Evolutionary conservation across 2,888 invertebrate genomes (phyloP).

Genomic region (Apodemia mormo): DNA sequence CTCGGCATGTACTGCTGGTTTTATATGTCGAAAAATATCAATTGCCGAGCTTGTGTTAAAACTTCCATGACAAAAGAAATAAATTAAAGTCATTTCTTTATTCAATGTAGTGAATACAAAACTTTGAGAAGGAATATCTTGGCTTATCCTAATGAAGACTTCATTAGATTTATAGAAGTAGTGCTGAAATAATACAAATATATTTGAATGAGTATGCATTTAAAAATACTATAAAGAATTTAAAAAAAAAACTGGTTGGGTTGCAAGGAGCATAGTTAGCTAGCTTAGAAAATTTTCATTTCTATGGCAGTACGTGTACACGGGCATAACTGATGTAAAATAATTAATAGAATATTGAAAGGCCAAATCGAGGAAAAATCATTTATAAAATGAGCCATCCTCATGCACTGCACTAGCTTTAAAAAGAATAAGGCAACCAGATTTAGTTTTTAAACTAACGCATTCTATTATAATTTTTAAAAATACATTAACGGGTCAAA

Average conservation of each 20-base stretch:
- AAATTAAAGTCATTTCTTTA: not conserved
- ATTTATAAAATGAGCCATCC: not conserved
- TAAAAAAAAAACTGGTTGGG: too few relatives aligned
- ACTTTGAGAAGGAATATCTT: not conserved
- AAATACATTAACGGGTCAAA: too few relatives aligned
- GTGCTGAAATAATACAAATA: not conserved
- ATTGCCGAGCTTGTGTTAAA: not conserved
- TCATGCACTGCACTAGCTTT: not conserved
- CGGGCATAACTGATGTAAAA: not conserved
- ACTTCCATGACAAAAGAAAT: not conserved
- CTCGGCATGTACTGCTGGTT: constrained; percentile 9
- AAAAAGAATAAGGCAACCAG: constrained; percentile 1
- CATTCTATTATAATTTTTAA: too few relatives aligned
- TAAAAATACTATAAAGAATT: too few relatives aligned
- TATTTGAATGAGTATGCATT: constrained; percentile 16
- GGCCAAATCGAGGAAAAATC: not conserved
- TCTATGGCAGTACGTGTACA: not conserved
- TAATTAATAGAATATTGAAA: not conserved
- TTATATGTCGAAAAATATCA: not conserved
- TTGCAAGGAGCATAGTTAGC: not conserved
- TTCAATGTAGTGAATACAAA: not conserved
- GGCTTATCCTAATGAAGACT: not conserved
- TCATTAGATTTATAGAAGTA: not conserved
- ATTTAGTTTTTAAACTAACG: too few relatives aligned
- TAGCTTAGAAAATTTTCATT: not conserved